Base-by-base conservation (phyloP, 2,888 invertebrate species). In the Bugula neritina region DNA sequence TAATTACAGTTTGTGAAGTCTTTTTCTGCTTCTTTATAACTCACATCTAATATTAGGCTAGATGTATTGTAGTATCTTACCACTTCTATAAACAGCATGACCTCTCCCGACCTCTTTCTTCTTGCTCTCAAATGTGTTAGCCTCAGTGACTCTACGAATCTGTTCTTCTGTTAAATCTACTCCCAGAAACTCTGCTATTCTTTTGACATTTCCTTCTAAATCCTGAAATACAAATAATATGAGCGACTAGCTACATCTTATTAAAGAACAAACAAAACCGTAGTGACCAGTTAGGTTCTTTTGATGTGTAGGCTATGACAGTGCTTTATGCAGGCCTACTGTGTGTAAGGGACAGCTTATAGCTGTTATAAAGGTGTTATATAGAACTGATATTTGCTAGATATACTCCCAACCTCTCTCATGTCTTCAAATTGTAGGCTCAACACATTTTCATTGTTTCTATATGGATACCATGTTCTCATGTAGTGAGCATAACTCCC, bases 351-450 rank as follows among this genome's bases (percentile, higher is more conserved):
- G n/a, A n/a, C n/a, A n/a, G n/a, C n/a, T n/a, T n/a, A n/a, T n/a
- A n/a, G n/a, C n/a, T n/a, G n/a, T n/a, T n/a, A n/a, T n/a, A n/a
- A n/a, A n/a, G n/a, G n/a, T n/a, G n/a, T n/a, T n/a, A n/a, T n/a
- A n/a, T n/a, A n/a, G n/a, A n/a, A n/a, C n/a, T n/a, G n/a, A n/a
- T n/a, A n/a, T n/a, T n/a, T n/a, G n/a, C n/a, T n/a, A n/a, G n/a
- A n/a, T n/a, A n/a, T n/a, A n/a, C n/a, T n/a, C n/a, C n/a, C n/a
- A n/a, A 63, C 63, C 63, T 63, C 27, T 31, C 31, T 63, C 63
- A 63, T 25, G 10, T 31, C 31, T 31, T 63, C 63, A 63, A 63
- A 63, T n/a, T 63, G 63, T 13, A 63, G 63, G 63, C 5, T 63
- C 5, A 63, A 27, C 5, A 63, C 27, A 10, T 25, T 29, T 13